Evolutionary conservation across 2,113 vertebrate genomes (phyloP).

Genomic region (Colossoma macropomum): DNA sequence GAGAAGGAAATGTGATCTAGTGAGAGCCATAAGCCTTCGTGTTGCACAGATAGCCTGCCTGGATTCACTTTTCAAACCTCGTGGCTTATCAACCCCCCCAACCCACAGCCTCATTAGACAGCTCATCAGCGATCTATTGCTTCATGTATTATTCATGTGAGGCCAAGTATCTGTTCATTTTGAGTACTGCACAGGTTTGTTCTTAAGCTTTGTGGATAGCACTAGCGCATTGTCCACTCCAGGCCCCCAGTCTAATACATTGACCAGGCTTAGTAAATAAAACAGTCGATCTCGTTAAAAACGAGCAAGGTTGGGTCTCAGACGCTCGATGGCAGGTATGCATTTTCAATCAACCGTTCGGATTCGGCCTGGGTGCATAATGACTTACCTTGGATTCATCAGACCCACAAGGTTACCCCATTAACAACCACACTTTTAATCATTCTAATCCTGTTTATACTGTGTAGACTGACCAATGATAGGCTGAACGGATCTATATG

Average conservation of each 20-base stretch:
- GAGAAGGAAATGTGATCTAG: neutral
- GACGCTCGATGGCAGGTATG: slow-evolving; percentile 57
- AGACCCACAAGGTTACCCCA: slow-evolving; percentile 63
- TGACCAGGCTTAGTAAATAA: slow-evolving; percentile 41
- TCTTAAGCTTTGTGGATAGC: slow-evolving; percentile 55
- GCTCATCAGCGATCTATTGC: slow-evolving; percentile 75
- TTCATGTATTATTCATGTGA: slow-evolving; percentile 72
- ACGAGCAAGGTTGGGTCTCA: slow-evolving; percentile 41
- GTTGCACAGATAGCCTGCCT: slow-evolving; percentile 36
- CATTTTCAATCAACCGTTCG: slow-evolving; percentile 71
- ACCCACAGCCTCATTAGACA: slow-evolving; percentile 70
- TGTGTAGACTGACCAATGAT: slow-evolving; percentile 46
- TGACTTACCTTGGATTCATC: slow-evolving; percentile 67
- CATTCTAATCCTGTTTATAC: slow-evolving; percentile 58
- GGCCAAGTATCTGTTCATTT: slow-evolving; percentile 55
- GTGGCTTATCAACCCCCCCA: slow-evolving; percentile 36
- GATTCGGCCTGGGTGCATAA: slow-evolving; percentile 57
- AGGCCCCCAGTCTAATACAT: slow-evolving; percentile 50
- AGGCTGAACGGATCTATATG: slow-evolving; percentile 20
- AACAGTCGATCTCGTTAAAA: slow-evolving; percentile 27
- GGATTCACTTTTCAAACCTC: slow-evolving; percentile 42
- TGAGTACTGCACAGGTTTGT: slow-evolving; percentile 56
- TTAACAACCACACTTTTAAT: slow-evolving; percentile 69
- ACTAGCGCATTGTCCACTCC: slow-evolving; percentile 54
- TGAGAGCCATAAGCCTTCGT: slow-evolving; percentile 36